These are phyloP conservation scores for Sarcophaga variegata DNA, from an alignment of 2,888 invertebrate species.

Conservation along the genomic window DNA sequence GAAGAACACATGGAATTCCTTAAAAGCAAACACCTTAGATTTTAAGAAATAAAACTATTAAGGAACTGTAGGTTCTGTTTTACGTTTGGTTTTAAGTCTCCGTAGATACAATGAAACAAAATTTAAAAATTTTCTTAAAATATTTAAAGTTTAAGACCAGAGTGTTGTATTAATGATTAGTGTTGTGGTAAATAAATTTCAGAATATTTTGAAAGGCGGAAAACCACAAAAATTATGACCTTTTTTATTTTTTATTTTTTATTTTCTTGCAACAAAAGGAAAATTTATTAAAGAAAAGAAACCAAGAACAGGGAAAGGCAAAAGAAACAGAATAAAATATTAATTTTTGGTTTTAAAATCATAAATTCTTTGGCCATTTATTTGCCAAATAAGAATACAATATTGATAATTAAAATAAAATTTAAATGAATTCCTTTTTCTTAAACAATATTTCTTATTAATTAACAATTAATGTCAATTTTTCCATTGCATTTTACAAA, in stretches of 20 bases:
- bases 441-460: constrained; percentile 36
- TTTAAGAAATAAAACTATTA: no score
- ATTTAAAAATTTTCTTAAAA: neutral
- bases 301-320: neutral
- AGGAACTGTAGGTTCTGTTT: no score
- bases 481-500: neutral
- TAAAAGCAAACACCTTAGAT: neutral
- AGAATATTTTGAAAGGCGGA: constrained; percentile 6
- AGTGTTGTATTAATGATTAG: constrained; percentile 62
- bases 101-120: no score
- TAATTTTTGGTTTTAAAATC: constrained; percentile 53
- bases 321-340: constrained; percentile 15
- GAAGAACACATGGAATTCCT: neutral
- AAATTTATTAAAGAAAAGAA: no score
- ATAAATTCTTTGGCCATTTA: constrained; percentile 45
- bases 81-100: no score
- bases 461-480: constrained; percentile 51
- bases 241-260: no score
- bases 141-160: neutral
- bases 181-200: constrained; percentile 51
- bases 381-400: neutral
- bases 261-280: neutral
- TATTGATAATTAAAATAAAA: constrained; percentile 48
- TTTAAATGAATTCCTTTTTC: no score
- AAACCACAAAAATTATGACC: neutral